phyloP scores from a whole-genome alignment of 2,797 vertebrate genomes.

The Neopelma chrysocephalum region DNA sequence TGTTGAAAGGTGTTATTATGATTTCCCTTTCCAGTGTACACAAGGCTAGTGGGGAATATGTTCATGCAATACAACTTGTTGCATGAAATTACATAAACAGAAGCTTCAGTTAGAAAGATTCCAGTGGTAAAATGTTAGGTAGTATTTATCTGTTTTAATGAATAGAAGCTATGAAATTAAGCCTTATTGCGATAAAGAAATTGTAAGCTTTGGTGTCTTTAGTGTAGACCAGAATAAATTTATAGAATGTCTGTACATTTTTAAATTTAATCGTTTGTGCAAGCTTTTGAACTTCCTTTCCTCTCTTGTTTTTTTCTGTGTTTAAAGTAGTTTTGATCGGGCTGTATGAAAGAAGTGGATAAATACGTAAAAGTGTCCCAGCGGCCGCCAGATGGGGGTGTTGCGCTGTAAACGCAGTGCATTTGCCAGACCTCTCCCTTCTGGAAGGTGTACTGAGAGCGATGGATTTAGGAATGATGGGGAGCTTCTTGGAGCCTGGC shows the following conservation, averaged over 20 bases:
- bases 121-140: background rate
- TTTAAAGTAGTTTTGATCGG: background rate
- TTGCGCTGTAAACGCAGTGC: background rate
- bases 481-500: background rate
- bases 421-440: background rate
- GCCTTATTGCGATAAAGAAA: background rate
- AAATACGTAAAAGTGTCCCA: background rate
- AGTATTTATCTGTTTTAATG: background rate
- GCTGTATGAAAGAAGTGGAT: fast-evolving
- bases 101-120: background rate
- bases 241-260: background rate
- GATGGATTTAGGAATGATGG: background rate
- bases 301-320: fast-evolving
- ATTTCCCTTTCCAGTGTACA: background rate
- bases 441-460: fast-evolving
- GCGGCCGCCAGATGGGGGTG: constrained; percentile 31
- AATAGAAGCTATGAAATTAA: background rate
- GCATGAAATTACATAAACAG: background rate
- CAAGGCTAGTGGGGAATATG: background rate
- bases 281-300: background rate
- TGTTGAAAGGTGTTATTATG: background rate
- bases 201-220: background rate
- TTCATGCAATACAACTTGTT: background rate
- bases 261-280: background rate
- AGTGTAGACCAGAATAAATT: background rate